Evolutionary conservation across 23 tunicate genomes (phyloP).

Genomic region (Aplidium turbinatum): DNA sequence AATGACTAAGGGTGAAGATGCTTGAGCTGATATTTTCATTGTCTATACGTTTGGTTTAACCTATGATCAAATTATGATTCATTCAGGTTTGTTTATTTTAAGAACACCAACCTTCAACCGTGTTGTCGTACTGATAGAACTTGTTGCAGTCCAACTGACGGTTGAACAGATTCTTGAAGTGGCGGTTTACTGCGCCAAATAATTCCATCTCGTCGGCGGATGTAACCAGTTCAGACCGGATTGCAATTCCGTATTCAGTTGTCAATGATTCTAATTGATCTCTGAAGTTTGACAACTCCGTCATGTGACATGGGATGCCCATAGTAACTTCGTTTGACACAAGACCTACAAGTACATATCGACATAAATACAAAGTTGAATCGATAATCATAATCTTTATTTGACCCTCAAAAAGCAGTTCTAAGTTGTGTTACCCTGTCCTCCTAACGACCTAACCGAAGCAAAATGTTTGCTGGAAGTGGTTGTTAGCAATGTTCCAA

Average conservation of each 20-base stretch:
- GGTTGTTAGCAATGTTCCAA: too few relatives aligned
- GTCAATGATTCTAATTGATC: slow-evolving; percentile 67
- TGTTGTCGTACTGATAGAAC: slow-evolving; percentile 74
- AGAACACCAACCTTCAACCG: slow-evolving; percentile 90
- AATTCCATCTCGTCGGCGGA: slow-evolving; percentile 97
- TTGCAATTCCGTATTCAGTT: slow-evolving; percentile 63
- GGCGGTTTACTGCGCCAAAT: slow-evolving; percentile 85
- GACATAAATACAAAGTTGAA: too few relatives aligned
- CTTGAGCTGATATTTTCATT: too few relatives aligned
- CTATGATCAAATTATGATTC: too few relatives aligned
- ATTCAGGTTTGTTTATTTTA: too few relatives aligned
- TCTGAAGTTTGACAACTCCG: slow-evolving; percentile 56
- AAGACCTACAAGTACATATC: slow-evolving; percentile 38
- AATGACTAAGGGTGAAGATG: too few relatives aligned
- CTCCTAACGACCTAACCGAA: too few relatives aligned
- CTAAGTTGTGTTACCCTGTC: too few relatives aligned
- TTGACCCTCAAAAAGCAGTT: too few relatives aligned
- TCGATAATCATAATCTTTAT: too few relatives aligned
- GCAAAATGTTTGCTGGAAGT: too few relatives aligned
- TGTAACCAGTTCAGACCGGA: slow-evolving; percentile 54
- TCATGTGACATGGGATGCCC: slow-evolving; percentile 56
- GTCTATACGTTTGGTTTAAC: too few relatives aligned
- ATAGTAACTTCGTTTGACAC: slow-evolving; percentile 80
- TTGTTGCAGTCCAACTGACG: slow-evolving; percentile 61
- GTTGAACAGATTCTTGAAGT: slow-evolving; percentile 66